Percentiles rank a stretch among this genome's conserved stretches.
Evolutionary conservation across 1,140 invertebrate species (phyloP).

Genomic region (Caenorhabditis inopinata): DNA sequence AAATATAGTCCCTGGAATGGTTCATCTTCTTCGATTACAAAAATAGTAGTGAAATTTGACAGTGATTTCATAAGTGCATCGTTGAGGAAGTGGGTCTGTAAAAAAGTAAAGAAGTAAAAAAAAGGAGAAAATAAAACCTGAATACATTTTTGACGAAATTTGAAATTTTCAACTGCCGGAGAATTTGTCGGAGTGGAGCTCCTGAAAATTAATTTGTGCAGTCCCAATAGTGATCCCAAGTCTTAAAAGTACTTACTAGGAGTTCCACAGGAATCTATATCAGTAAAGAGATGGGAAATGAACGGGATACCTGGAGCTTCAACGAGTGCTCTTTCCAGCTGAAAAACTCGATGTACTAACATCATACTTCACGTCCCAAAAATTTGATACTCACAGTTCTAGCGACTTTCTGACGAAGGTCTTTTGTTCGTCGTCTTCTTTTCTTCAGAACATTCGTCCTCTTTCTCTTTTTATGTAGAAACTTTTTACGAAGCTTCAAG

Average conservation of each 20-base stretch:
- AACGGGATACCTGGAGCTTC: not conserved
- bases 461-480: too few relatives aligned
- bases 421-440: not conserved
- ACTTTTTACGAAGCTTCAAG: not conserved
- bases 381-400: not conserved
- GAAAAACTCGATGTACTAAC: not conserved
- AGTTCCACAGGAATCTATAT: not conserved
- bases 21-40: constrained; percentile 17
- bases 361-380: too few relatives aligned
- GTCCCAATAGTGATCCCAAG: not conserved
- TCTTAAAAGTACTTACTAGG: not conserved
- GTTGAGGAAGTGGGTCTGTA: not conserved
- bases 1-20: not conserved
- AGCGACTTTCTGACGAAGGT: not conserved
- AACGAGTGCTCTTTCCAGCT: not conserved
- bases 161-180: not conserved
- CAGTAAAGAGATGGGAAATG: not conserved
- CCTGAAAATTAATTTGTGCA: not conserved
- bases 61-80: not conserved
- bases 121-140: too few relatives aligned
- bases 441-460: too few relatives aligned
- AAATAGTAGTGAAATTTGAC: not conserved
- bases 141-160: not conserved
- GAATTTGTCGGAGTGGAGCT: not conserved
- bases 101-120: too few relatives aligned